Evolutionary conservation across 2,113 vertebrate genomes (phyloP).

Genomic region (Lipophrys pholis): DNA sequence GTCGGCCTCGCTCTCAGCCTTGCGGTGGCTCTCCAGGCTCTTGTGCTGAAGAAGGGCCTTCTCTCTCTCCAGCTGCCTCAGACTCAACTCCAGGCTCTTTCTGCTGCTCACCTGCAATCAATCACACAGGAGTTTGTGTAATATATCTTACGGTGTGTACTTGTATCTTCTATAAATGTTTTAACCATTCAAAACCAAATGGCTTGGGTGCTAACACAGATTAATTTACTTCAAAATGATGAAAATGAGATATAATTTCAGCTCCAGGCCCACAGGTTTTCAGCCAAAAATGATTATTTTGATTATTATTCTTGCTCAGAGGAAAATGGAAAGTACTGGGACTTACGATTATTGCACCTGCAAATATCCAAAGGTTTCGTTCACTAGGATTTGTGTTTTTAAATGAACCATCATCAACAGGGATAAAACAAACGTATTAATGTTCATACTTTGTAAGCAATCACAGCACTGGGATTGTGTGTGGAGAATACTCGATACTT

Average conservation of each 20-base stretch:
- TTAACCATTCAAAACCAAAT: conserved; percentile 18
- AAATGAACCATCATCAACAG: too few species aligned
- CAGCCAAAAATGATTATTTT: background rate
- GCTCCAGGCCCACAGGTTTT: conserved; percentile 12
- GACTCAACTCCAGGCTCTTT: conserved; percentile 90
- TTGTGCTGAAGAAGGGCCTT: conserved; percentile 98
- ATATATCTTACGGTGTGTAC: conserved; percentile 3
- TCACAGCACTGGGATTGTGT: too few species aligned
- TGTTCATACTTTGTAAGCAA: too few species aligned
- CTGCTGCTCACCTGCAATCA: conserved; percentile 86
- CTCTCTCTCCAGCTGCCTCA: conserved; percentile 94
- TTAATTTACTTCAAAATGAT: background rate
- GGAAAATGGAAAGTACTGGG: conserved; percentile 4
- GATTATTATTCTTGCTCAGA: conserved; percentile 26
- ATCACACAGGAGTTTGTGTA: conserved; percentile 6
- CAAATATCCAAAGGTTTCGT: conserved; percentile 10
- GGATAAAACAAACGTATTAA: too few species aligned
- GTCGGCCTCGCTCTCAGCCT: conserved; percentile 95
- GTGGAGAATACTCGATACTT: too few species aligned
- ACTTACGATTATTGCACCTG: conserved; percentile 3
- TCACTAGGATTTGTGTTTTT: too few species aligned
- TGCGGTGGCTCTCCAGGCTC: conserved; percentile 93
- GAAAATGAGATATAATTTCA: too few species aligned
- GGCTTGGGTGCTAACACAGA: conserved; percentile 14
- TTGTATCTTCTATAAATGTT: conserved; percentile 13